Percentiles rank a stretch among this genome's conserved stretches.
These are phyloP conservation scores for Corythaeola cristata DNA, from an alignment of 2,113 vertebrate species.

Conservation along the genomic window DNA sequence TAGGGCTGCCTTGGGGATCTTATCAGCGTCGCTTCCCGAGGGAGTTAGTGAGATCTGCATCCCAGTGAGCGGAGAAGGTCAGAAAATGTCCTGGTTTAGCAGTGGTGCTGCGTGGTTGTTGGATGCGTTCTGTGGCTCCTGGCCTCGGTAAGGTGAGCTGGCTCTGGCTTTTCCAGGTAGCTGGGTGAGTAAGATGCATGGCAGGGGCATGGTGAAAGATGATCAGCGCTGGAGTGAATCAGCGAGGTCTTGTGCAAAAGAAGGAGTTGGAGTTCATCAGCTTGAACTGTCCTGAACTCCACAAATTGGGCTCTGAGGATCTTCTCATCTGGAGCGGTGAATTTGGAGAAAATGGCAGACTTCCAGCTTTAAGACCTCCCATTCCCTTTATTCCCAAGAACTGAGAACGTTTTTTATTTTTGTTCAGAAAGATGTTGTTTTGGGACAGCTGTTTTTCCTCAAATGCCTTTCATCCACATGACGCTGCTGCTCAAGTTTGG, in stretches of 20 bases:
- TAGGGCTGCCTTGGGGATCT: background rate
- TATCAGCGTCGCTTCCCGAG: background rate
- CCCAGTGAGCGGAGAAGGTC: background rate
- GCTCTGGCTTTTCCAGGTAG: background rate
- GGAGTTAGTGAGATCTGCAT: background rate
- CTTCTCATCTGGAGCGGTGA: background rate
- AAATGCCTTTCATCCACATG: background rate
- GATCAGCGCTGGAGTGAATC: background rate
- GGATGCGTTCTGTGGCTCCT: background rate
- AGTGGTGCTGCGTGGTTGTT: background rate
- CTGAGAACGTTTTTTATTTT: background rate
- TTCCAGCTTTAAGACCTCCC: background rate
- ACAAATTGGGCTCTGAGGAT: accelerated
- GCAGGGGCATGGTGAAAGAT: background rate
- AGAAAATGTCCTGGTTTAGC: background rate
- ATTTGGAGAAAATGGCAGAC: background rate
- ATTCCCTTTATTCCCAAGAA: background rate
- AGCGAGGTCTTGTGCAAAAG: background rate
- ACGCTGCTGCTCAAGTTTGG: background rate
- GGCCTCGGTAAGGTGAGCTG: background rate
- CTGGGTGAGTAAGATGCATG: background rate
- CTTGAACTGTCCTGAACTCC: background rate
- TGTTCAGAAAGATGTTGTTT: background rate
- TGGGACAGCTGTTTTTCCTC: background rate
- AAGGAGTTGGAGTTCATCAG: background rate